These are phyloP conservation scores for Glossosoma conforme DNA, from an alignment of 1,140 invertebrate species.

Conservation along the genomic window DNA sequence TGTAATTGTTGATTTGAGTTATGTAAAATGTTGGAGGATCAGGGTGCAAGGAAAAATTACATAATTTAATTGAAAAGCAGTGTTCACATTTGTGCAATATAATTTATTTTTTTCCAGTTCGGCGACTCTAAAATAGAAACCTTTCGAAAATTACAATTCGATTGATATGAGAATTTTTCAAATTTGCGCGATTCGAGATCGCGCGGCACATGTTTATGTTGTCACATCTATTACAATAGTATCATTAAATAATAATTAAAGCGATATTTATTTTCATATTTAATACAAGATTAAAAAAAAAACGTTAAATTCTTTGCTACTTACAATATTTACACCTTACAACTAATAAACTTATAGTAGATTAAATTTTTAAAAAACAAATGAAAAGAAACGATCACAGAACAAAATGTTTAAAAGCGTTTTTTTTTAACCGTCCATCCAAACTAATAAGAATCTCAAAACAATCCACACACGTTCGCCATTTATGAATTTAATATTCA, in stretches of 20 bases:
- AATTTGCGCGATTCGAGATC: conserved; percentile 1
- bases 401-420: conserved; percentile 30
- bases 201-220: conserved; percentile 8
- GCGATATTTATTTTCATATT: conserved; percentile 22
- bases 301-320: conserved; percentile 28
- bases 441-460: no score
- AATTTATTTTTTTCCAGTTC: conserved; percentile 20
- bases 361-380: conserved; percentile 28
- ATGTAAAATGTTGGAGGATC: not conserved
- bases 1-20: no score
- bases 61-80: conserved; percentile 10
- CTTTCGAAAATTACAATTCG: conserved; percentile 22
- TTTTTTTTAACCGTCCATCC: conserved; percentile 8
- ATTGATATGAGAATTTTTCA: conserved; percentile 25
- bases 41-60: not conserved
- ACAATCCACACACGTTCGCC: no score
- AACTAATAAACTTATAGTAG: conserved; percentile 29
- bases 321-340: conserved; percentile 32
- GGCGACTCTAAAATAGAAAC: conserved; percentile 5
- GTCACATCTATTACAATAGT: conserved; percentile 14
- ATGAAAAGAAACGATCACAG: conserved; percentile 31
- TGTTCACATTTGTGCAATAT: conserved; percentile 21
- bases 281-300: conserved; percentile 15
- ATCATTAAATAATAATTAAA: conserved; percentile 27
- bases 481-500: no score